These are phyloP conservation scores for Tethya wilhelma DNA, from an alignment of 37 sponge, comb jelly and placozoan species.

Conservation along the genomic window DNA sequence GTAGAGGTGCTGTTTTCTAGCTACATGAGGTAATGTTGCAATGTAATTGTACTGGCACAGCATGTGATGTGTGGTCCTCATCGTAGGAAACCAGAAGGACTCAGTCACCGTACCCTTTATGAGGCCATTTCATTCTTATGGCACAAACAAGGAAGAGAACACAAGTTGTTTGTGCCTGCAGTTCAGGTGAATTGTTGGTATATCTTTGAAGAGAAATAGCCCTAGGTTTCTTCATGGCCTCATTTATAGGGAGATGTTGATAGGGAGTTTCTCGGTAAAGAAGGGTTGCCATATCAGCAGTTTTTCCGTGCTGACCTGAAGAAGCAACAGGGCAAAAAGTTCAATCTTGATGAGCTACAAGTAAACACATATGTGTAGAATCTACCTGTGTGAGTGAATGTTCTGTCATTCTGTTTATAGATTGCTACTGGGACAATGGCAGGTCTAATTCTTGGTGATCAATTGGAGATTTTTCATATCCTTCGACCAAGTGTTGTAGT, in stretches of 20 bases:
- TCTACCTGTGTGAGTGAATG: neutral
- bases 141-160: slow-evolving; percentile 11
- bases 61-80: too few species aligned
- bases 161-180: slow-evolving; percentile 26
- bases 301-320: slow-evolving; percentile 45
- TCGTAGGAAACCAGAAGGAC: too few species aligned
- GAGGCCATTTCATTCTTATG: slow-evolving; percentile 46
- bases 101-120: slow-evolving; percentile 38
- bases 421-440: slow-evolving; percentile 38
- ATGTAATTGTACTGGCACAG: too few species aligned
- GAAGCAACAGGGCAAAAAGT: neutral
- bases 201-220: neutral
- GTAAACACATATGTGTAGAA: neutral
- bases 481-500: slow-evolving; percentile 34
- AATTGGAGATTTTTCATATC: slow-evolving; percentile 50
- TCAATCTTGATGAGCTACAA: slow-evolving; percentile 15
- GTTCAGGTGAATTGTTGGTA: slow-evolving; percentile 15
- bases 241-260: slow-evolving; percentile 58
- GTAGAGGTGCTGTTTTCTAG: neutral
- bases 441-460: slow-evolving; percentile 24
- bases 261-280: slow-evolving; percentile 37
- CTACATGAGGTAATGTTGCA: neutral
- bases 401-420: neutral
- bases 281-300: slow-evolving; percentile 32
- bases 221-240: neutral